Evolutionary conservation across 2,888 invertebrate species (phyloP), one percentile per base, ranked within the genome.

Genomic region (Micropterix aruncella): DNA sequence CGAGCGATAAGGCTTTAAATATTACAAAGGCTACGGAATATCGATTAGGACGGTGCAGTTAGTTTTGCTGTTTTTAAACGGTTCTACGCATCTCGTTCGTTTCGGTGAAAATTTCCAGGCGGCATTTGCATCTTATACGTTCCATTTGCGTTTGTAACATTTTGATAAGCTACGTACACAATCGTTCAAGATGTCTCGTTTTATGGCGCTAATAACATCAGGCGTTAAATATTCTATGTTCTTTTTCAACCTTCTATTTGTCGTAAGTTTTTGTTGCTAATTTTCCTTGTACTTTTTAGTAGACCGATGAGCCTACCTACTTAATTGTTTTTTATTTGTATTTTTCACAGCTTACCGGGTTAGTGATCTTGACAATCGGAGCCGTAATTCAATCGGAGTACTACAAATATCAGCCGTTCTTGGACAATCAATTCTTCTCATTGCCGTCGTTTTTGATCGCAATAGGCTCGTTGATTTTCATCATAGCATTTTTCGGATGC

Each of bases 401-500:
- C 56, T 70, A 73, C 52, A 70, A 73, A 40, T 85, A 84, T 61
- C 69, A 79, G 48, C 66, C 75, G 51, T 81, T 87, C 4, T 60
- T 68, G 7, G 77, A 77, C 45, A 66, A 12, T 27, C 27, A 78
- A 52, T 84, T 83, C 61, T 77, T 83, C 57, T 82, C 86, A 0
- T 77, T 84, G 18, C 87, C 84, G 4, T 73, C 81, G 7, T 71
- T 80, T 46, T 70, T 85, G 43, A 83, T 87, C 48, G 76, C 82
- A 2, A 74, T 84, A 18, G 86, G 86, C 9, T 60, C 57, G 63
- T 72, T 85, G 51, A 79, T 85, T 54, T 80, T 90, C 60, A 60
- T 88, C 50, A 80, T 91, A 41, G 79, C 89, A 0, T 86, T 85
- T 62, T 81, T 89, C 55, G 92, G 91, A 46, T 92, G 91, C 65